These are phyloP conservation scores for Mercenaria mercenaria DNA, from an alignment of 1,140 invertebrate genomes.

Conservation along the genomic window DNA sequence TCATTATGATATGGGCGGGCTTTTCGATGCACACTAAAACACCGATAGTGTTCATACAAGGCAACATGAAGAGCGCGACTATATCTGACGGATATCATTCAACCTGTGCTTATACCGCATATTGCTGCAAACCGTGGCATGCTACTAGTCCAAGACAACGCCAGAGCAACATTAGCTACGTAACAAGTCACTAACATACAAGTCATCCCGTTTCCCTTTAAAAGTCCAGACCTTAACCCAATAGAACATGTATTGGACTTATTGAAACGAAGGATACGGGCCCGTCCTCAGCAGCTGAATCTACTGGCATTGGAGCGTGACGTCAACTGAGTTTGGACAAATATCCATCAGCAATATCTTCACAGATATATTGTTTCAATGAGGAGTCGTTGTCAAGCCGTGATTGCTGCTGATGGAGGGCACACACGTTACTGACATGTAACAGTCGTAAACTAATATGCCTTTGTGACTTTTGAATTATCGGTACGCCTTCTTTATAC, in stretches of 20 bases:
- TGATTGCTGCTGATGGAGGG: constrained; percentile 36
- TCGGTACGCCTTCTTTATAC: too few species aligned
- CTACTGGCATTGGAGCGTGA: background rate
- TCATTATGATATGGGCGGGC: constrained; percentile 20
- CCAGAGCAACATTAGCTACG: background rate
- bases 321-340: background rate
- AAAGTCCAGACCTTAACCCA: constrained; percentile 31
- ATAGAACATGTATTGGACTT: constrained; percentile 33
- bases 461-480: too few species aligned
- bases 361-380: background rate
- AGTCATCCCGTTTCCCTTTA: background rate
- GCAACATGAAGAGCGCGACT: too few species aligned
- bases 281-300: background rate
- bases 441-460: too few species aligned
- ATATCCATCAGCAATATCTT: background rate
- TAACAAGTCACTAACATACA: background rate
- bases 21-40: constrained; percentile 50
- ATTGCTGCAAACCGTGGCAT: too few species aligned
- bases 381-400: background rate
- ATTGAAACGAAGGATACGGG: background rate
- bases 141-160: background rate
- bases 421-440: constrained; percentile 42
- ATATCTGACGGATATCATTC: too few species aligned
- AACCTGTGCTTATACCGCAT: too few species aligned
- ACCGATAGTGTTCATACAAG: background rate